These are phyloP conservation scores for Autographa pulchrina DNA, from an alignment of 2,888 invertebrate species.

Conservation along the genomic window DNA sequence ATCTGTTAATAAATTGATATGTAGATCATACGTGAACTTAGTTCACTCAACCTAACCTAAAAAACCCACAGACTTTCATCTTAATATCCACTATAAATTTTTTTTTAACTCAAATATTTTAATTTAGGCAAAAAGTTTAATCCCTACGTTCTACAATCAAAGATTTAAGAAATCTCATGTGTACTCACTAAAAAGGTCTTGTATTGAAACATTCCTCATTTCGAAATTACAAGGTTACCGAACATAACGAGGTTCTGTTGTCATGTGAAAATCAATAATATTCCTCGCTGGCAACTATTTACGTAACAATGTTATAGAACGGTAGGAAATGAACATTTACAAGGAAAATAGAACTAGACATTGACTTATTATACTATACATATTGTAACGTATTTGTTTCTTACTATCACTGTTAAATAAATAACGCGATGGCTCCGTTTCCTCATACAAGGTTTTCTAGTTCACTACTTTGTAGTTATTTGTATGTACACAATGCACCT, in stretches of 20 bases:
- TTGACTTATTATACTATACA: background rate
- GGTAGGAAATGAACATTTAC: background rate
- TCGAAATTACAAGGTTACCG: background rate
- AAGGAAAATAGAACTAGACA: background rate
- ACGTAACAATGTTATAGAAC: background rate
- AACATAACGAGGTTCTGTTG: background rate
- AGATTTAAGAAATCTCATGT: no score
- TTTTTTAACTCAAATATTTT: no score
- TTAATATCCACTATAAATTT: no score
- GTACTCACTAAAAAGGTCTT: no score
- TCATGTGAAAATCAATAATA: background rate
- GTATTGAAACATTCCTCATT: background rate
- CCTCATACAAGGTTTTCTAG: conserved; percentile 11
- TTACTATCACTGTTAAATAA: background rate
- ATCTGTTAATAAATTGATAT: background rate
- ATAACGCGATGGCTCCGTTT: conserved; percentile 1
- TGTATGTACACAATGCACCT: background rate
- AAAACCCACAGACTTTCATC: no score
- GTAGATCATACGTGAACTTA: no score
- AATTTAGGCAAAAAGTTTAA: no score
- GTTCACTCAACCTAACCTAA: no score
- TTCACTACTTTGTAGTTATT: conserved; percentile 6
- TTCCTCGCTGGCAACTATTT: background rate
- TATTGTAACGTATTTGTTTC: background rate
- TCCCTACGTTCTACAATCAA: no score